A percentile compares a stretch with the other conserved stretches of the same genome.
phyloP scores from a whole-genome alignment of 2,797 vertebrate species.

The Pygocentrus nattereri region DNA sequence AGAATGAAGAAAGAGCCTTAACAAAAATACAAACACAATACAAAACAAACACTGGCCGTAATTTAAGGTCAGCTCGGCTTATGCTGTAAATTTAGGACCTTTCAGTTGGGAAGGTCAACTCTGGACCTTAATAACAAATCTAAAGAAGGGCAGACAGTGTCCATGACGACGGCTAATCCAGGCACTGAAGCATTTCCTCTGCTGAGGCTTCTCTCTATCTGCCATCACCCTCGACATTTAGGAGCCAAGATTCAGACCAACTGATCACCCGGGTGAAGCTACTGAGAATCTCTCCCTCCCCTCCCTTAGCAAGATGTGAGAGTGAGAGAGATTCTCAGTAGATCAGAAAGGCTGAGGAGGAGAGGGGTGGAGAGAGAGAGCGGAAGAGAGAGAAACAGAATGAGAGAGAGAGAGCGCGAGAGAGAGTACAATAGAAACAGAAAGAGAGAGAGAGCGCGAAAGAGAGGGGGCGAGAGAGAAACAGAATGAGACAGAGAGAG shows the following conservation, averaged over 20 bases:
- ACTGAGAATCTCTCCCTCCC: background rate
- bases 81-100: background rate
- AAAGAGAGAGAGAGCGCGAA: too few relatives aligned
- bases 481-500: too few relatives aligned
- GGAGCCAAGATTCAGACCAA: background rate
- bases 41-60: constrained; percentile 13
- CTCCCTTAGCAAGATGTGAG: background rate
- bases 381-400: too few relatives aligned
- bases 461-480: too few relatives aligned
- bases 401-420: too few relatives aligned
- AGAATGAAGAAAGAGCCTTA: background rate
- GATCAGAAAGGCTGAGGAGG: too few relatives aligned
- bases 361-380: too few relatives aligned
- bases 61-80: background rate
- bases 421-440: too few relatives aligned
- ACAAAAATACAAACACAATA: background rate
- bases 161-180: constrained; percentile 10
- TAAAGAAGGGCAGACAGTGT: background rate
- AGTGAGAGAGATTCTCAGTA: too few relatives aligned
- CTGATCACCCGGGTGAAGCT: constrained; percentile 34
- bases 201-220: background rate
- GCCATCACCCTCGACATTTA: constrained; percentile 35
- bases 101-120: constrained; percentile 38
- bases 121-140: constrained; percentile 19
- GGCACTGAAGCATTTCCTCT: background rate